Evolutionary conservation across 1,140 invertebrate species (phyloP).

Genomic region (Ceratosolen fusciceps): DNA sequence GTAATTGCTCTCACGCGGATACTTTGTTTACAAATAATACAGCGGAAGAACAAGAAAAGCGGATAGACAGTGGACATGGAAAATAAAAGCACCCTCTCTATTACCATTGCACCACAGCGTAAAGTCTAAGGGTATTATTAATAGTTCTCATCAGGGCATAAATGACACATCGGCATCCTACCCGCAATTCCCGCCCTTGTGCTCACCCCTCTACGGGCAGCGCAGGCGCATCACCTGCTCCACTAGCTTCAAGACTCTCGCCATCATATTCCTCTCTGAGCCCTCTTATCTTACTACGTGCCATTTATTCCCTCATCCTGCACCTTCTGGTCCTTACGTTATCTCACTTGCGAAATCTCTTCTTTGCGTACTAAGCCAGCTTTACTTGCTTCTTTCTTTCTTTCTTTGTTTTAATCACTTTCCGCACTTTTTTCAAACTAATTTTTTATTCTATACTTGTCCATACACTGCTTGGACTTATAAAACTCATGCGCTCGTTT

Average conservation of each 20-base stretch:
- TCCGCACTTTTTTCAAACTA: neutral
- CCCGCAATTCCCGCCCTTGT: conserved; percentile 43
- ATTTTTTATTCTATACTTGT: neutral
- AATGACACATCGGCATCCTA: conserved; percentile 20
- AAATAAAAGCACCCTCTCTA: neutral
- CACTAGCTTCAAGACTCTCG: neutral
- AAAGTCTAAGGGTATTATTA: neutral
- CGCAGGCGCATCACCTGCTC: neutral
- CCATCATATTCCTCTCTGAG: conserved; percentile 17
- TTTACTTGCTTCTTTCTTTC: neutral
- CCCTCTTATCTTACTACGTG: conserved; percentile 3
- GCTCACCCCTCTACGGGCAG: neutral
- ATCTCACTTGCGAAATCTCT: neutral
- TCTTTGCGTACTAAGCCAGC: neutral
- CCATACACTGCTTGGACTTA: neutral
- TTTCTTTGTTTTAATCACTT: neutral
- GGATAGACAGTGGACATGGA: neutral
- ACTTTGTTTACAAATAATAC: conserved; percentile 10
- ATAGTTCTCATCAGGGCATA: neutral
- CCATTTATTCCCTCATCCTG: no score
- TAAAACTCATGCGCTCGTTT: neutral
- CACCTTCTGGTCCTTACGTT: neutral
- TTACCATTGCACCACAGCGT: no score
- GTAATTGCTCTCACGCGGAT: neutral
- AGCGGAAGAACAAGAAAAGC: neutral